These are phyloP conservation scores for Bugulina stolonifera DNA, from an alignment of 2,888 invertebrate species.

Conservation along the genomic window DNA sequence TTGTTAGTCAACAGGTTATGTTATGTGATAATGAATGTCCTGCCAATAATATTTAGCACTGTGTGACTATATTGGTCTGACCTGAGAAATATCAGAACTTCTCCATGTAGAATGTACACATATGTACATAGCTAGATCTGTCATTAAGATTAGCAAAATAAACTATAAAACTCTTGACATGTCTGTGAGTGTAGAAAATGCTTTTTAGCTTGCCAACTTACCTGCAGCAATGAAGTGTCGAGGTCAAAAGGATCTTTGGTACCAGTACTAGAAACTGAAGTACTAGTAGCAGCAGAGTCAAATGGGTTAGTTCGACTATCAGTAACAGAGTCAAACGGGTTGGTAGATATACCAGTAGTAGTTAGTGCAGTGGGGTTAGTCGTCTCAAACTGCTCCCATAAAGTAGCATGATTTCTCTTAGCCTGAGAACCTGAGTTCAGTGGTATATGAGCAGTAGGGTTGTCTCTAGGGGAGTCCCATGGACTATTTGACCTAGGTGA, in stretches of 20 bases:
- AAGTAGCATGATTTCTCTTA: not conserved
- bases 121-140: too few species aligned
- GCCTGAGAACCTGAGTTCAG: not conserved
- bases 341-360: not conserved
- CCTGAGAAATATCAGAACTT: too few species aligned
- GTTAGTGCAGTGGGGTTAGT: too few species aligned
- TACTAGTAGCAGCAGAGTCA: not conserved
- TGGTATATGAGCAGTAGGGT: not conserved
- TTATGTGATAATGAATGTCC: too few species aligned
- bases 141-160: too few species aligned
- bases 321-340: not conserved
- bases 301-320: not conserved
- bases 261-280: not conserved
- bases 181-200: too few species aligned
- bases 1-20: too few species aligned
- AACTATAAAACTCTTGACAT: too few species aligned
- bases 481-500: not conserved
- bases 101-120: too few species aligned
- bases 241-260: conserved; percentile 1
- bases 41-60: too few species aligned
- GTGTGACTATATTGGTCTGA: too few species aligned
- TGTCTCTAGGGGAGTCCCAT: not conserved
- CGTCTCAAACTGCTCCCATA: conserved; percentile 4
- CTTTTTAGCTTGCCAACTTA: too few species aligned
- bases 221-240: not conserved